Conservation (phyloP, 2,797 vertebrate species). For the Harpagifer antarcticus region DNA sequence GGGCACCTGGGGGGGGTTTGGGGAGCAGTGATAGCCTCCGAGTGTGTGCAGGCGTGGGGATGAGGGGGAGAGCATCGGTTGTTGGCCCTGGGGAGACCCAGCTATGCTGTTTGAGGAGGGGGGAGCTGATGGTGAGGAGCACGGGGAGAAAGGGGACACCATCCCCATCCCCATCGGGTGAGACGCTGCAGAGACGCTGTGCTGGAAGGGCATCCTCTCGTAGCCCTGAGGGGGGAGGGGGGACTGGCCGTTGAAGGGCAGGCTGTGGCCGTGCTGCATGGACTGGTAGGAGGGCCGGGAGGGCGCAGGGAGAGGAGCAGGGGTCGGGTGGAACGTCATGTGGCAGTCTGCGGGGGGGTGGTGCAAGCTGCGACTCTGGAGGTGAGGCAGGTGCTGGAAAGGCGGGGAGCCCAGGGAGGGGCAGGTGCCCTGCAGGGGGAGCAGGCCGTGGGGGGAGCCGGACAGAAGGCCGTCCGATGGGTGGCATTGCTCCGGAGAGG, state of each 20-base stretch:
- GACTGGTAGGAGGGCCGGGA: conserved; percentile 89
- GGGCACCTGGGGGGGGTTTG: conserved; percentile 84
- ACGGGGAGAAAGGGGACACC: conserved; percentile 86
- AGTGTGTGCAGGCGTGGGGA: conserved; percentile 88
- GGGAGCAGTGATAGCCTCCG: conserved; percentile 90
- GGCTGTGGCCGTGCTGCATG: conserved; percentile 83
- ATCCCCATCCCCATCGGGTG: conserved; percentile 90
- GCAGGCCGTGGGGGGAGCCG: conserved; percentile 87
- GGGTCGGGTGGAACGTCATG: conserved; percentile 90
- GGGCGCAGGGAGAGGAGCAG: conserved; percentile 84
- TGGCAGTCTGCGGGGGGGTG: conserved; percentile 91
- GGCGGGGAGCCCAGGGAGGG: conserved; percentile 88
- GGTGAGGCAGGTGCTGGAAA: conserved; percentile 92
- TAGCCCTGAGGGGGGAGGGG: conserved; percentile 92
- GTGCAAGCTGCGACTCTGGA: conserved; percentile 90
- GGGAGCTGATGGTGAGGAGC: conserved; percentile 81
- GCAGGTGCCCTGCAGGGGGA: conserved; percentile 82
- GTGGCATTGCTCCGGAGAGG: conserved; percentile 92
- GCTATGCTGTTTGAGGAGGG: conserved; percentile 77
- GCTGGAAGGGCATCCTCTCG: conserved; percentile 90
- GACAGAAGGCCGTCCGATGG: conserved; percentile 90
- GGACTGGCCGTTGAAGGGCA: conserved; percentile 92
- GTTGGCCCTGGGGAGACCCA: conserved; percentile 83
- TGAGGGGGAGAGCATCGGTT: conserved; percentile 81
- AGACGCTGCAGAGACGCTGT: conserved; percentile 85